Evolutionary conservation across 2,113 vertebrate genomes (phyloP).

Genomic region (Seriola rivoliana): DNA sequence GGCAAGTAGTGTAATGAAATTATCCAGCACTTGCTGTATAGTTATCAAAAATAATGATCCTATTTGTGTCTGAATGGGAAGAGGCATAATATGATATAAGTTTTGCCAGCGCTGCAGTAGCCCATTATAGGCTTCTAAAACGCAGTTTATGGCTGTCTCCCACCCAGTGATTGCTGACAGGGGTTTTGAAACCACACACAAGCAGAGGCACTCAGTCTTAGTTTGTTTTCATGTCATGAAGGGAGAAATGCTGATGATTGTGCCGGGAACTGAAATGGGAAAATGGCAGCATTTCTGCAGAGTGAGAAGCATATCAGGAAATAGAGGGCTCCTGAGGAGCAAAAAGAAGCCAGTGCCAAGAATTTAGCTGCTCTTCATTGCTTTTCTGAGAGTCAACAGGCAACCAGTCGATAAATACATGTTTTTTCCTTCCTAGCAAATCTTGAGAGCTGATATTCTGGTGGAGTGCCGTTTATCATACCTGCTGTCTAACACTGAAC

Average conservation of each 20-base stretch:
- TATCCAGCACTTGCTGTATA: slow-evolving; percentile 63
- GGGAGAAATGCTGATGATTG: slow-evolving; percentile 78
- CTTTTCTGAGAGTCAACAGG: slow-evolving; percentile 59
- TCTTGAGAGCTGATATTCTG: slow-evolving; percentile 55
- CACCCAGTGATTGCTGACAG: slow-evolving; percentile 77
- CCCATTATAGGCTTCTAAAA: slow-evolving; percentile 76
- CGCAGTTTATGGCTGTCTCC: slow-evolving; percentile 74
- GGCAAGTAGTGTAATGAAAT: slow-evolving; percentile 71
- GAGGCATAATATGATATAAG: slow-evolving; percentile 74
- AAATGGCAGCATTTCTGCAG: slow-evolving; percentile 71
- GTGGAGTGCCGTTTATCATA: slow-evolving; percentile 59
- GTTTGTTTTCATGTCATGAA: slow-evolving; percentile 79
- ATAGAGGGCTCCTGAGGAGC: slow-evolving; percentile 53
- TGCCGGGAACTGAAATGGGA: slow-evolving; percentile 61
- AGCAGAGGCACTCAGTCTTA: slow-evolving; percentile 69
- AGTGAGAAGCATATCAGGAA: slow-evolving; percentile 61
- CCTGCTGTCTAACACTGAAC: slow-evolving; percentile 47
- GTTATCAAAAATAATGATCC: slow-evolving; percentile 82
- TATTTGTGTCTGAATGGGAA: slow-evolving; percentile 74
- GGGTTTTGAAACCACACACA: slow-evolving; percentile 64
- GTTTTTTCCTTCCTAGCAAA: slow-evolving; percentile 33
- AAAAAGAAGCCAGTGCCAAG: slow-evolving; percentile 41
- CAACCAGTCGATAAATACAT: slow-evolving; percentile 63
- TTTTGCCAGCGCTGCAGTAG: slow-evolving; percentile 72
- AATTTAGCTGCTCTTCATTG: slow-evolving; percentile 57